Base-by-base conservation (phyloP, 2,888 invertebrate genomes). In the Cryptocephalus primarius region DNA sequence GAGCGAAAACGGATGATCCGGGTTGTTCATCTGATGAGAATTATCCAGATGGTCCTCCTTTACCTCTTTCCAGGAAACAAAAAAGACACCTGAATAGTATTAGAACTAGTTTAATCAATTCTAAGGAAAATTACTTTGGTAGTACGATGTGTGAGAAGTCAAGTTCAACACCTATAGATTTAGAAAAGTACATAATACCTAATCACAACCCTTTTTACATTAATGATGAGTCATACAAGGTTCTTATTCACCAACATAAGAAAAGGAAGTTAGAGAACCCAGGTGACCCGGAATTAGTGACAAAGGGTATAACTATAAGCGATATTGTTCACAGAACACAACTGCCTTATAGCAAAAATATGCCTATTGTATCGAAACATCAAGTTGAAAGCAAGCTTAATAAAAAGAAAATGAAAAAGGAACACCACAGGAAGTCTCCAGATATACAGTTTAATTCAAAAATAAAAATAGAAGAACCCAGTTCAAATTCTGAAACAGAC, bases 281-380 rank as follows among this genome's bases (percentile, higher is more conserved):
- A 80, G 76, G 78, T 59, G 82, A 85, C 63, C 82, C 85, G 12
- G 88, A 88, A 65, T 73, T 88, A 44, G 83, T 85, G 59, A 86
- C 84, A 10, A 77, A 79, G 56, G 86, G 60, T 50, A 83, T 91
- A 55, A 81, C 82, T 8, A 68, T 91, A 44, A 79, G 84, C 56
- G 90, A 83, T 69, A 76, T 83, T 60, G 78, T 75, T 58, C 70
- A 65, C 46, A 66, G 80, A 55, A 64, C 69, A 9, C 68, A 66
- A 55, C 58, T 71, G 55, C 65, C 67, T 52, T 68, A 68, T 43
- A 62, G 65, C 36, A 71, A 70, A 55, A 69, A 66, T 46, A 48
- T 67, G 46, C 54, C 56, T 46, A 50, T 49, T 32, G 44, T 50
- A 39, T 40, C 52, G 8, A 55, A 55, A 53, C 58, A 62, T 53